These are phyloP conservation scores for Xestia xanthographa DNA, from an alignment of 2,888 invertebrate species.

Conservation along the genomic window DNA sequence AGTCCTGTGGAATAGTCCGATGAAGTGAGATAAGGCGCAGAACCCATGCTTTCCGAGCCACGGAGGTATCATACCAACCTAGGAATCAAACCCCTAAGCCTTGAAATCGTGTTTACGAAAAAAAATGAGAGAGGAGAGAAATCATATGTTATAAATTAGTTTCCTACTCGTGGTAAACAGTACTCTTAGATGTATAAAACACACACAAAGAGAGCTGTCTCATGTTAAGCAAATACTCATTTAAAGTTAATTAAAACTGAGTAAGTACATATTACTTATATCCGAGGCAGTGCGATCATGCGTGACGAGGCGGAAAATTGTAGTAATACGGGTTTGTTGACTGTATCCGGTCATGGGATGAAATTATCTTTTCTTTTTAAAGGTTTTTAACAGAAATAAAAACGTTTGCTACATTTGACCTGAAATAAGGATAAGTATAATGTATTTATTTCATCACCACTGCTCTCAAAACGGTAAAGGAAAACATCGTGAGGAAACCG, in stretches of 20 bases:
- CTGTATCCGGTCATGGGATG: background rate
- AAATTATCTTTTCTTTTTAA: background rate
- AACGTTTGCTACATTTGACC: background rate
- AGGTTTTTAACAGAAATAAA: background rate
- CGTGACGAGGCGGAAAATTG: conserved; percentile 5
- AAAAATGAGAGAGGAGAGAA: background rate
- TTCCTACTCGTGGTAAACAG: background rate
- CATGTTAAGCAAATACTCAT: conserved; percentile 11
- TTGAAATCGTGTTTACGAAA: background rate
- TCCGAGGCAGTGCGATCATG: background rate
- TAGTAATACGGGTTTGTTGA: conserved; percentile 15
- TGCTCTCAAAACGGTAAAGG: too few relatives aligned
- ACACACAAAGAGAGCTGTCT: background rate
- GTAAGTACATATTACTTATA: background rate
- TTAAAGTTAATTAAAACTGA: conserved; percentile 26
- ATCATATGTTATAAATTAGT: background rate
- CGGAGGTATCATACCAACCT: background rate
- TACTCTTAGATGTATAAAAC: background rate
- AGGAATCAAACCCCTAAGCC: background rate
- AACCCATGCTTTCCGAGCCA: background rate
- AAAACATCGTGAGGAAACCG: too few relatives aligned
- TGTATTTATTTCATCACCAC: too few relatives aligned
- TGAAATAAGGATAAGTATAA: background rate
- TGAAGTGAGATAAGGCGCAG: background rate
- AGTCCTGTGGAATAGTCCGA: background rate